Conservation (phyloP, 1,140 invertebrate genomes). For the Drusus annulatus region DNA sequence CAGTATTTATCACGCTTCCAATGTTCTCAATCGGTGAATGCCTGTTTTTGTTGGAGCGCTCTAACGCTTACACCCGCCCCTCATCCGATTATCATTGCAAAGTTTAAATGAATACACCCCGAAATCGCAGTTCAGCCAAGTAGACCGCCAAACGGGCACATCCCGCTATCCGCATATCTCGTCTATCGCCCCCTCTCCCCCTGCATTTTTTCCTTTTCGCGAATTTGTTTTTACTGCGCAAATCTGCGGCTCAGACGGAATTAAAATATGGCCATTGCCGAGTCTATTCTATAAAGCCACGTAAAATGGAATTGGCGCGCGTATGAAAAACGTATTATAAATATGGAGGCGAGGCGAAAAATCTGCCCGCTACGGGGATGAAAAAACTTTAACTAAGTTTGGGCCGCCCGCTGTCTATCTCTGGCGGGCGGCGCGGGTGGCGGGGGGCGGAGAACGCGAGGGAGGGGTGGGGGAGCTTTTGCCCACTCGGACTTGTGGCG, state of each 20-base stretch:
- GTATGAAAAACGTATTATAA: slow-evolving; percentile 54
- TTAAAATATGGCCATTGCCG: slow-evolving; percentile 45
- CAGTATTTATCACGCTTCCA: background rate
- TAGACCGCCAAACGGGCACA: slow-evolving; percentile 39
- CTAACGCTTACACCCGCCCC: background rate
- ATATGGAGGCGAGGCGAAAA: slow-evolving; percentile 47
- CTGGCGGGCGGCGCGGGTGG: background rate
- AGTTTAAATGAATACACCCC: slow-evolving; percentile 48
- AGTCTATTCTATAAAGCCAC: slow-evolving; percentile 48
- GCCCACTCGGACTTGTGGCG: slow-evolving; percentile 12
- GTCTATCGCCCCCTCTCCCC: slow-evolving; percentile 16
- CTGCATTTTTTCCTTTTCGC: slow-evolving; percentile 10
- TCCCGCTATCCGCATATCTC: slow-evolving; percentile 9
- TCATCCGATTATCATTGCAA: slow-evolving; percentile 41
- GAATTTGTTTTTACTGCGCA: slow-evolving; percentile 50
- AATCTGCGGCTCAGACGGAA: slow-evolving; percentile 53
- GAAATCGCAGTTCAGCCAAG: slow-evolving; percentile 29
- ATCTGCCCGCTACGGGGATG: slow-evolving; percentile 37
- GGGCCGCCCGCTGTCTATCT: slow-evolving; percentile 36
- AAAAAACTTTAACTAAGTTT: slow-evolving; percentile 45
- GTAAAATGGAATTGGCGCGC: slow-evolving; percentile 51
- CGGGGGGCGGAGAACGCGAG: background rate
- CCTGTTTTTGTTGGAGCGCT: slow-evolving; percentile 11
- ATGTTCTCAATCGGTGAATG: slow-evolving; percentile 42
- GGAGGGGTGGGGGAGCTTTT: too few species aligned